Evolutionary conservation across 2,888 invertebrate species (phyloP).

Genomic region (Mythimna albipuncta): DNA sequence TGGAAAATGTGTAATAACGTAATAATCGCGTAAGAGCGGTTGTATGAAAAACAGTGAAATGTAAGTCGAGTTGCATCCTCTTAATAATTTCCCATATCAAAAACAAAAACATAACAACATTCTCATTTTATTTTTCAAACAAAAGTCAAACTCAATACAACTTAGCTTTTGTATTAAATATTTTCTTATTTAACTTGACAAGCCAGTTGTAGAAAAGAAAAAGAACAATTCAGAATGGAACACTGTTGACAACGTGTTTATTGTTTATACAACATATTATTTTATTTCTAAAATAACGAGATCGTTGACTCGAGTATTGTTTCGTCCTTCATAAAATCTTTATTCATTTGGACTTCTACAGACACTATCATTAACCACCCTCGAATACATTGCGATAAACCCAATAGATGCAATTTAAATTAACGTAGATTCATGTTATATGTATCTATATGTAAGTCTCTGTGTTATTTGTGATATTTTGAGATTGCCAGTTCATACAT

Average conservation of each 20-base stretch:
- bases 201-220: slow-evolving; percentile 25
- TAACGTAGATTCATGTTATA: background rate
- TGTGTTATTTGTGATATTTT: slow-evolving; percentile 1
- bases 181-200: slow-evolving; percentile 36
- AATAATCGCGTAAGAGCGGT: too few species aligned
- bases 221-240: slow-evolving; percentile 8
- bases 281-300: slow-evolving; percentile 24
- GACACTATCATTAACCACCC: background rate
- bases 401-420: slow-evolving; percentile 6
- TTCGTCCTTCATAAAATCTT: background rate
- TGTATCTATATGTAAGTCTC: too few species aligned
- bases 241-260: slow-evolving; percentile 17
- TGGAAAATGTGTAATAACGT: too few species aligned
- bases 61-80: too few species aligned
- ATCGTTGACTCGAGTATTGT: slow-evolving; percentile 8
- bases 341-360: slow-evolving; percentile 15
- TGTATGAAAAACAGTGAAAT: too few species aligned
- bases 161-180: slow-evolving; percentile 14
- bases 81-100: too few species aligned
- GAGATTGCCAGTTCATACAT: background rate
- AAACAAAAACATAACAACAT: too few species aligned
- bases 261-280: slow-evolving; percentile 25
- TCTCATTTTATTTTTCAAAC: background rate
- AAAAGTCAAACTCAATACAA: slow-evolving; percentile 1
- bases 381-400: background rate